Conservation (phyloP, 1,140 invertebrate species). For the Bombus haemorrhoidalis region DNA sequence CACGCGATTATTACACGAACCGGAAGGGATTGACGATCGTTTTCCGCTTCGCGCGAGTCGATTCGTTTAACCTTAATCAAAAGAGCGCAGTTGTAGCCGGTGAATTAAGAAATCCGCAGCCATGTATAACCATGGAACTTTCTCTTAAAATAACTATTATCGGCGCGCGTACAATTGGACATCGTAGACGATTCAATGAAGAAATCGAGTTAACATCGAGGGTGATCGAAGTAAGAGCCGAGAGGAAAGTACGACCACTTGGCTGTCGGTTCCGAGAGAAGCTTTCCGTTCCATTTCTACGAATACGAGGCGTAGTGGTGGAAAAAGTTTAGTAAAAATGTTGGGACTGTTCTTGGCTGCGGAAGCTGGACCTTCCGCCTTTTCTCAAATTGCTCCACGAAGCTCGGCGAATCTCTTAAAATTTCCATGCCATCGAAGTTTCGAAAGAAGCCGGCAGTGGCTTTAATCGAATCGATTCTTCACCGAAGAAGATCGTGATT, state of each 20-base stretch:
- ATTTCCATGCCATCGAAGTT: background rate
- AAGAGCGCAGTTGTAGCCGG: background rate
- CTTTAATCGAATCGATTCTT: background rate
- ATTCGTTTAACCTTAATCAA: background rate
- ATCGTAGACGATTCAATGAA: conserved; percentile 19
- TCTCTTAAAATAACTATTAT: conserved; percentile 45
- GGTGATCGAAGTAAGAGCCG: conserved; percentile 33
- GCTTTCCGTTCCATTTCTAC: conserved; percentile 32
- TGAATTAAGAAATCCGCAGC: conserved; percentile 33
- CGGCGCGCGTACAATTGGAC: conserved; percentile 30
- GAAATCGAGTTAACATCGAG: conserved; percentile 49
- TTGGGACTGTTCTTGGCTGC: conserved; percentile 5
- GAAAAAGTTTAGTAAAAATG: background rate
- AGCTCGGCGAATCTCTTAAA: background rate
- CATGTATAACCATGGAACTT: background rate
- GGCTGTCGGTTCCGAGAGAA: background rate
- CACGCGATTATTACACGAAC: background rate
- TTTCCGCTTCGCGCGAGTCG: background rate
- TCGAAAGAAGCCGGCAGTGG: background rate
- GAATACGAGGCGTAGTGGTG: background rate
- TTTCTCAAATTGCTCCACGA: conserved; percentile 1
- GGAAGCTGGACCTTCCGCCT: background rate
- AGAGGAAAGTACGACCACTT: conserved; percentile 31
- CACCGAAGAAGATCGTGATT: background rate
- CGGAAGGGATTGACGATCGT: background rate